These are phyloP conservation scores for Corvus cornix DNA, from an alignment of 2,113 vertebrate species.

Conservation along the genomic window DNA sequence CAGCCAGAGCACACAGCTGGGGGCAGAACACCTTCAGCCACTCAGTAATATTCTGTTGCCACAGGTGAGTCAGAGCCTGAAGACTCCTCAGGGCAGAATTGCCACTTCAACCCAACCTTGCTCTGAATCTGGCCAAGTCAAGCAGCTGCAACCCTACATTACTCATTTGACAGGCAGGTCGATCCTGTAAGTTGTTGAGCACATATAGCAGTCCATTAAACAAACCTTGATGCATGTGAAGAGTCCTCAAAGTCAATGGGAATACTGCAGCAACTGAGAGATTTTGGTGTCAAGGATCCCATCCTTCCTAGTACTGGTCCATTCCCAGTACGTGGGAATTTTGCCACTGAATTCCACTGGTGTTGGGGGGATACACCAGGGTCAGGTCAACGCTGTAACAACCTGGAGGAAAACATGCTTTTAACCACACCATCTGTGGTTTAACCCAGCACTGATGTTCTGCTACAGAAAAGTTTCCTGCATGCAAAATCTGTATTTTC, in stretches of 20 bases:
- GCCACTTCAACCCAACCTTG: background rate
- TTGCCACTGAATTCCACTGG: background rate
- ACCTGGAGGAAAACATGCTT: background rate
- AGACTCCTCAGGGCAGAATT: background rate
- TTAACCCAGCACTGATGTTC: background rate
- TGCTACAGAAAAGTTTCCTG: background rate
- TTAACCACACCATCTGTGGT: background rate
- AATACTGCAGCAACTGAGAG: background rate
- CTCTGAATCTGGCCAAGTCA: background rate
- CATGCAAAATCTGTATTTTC: background rate
- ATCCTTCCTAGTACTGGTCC: background rate
- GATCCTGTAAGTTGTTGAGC: background rate
- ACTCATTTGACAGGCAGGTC: background rate
- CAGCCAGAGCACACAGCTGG: fast-evolving
- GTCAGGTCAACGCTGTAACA: background rate
- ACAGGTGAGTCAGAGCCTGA: background rate
- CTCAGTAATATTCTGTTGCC: fast-evolving
- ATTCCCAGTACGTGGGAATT: background rate
- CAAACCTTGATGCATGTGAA: background rate
- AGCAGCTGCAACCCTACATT: background rate
- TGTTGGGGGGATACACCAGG: background rate
- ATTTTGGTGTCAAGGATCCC: background rate
- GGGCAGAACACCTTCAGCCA: background rate
- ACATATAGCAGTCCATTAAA: background rate
- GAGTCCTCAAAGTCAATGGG: background rate